Percentiles rank a stretch among this genome's conserved stretches.
These are phyloP conservation scores for Columba janthina DNA, from an alignment of 2,113 vertebrate genomes.

Conservation along the genomic window DNA sequence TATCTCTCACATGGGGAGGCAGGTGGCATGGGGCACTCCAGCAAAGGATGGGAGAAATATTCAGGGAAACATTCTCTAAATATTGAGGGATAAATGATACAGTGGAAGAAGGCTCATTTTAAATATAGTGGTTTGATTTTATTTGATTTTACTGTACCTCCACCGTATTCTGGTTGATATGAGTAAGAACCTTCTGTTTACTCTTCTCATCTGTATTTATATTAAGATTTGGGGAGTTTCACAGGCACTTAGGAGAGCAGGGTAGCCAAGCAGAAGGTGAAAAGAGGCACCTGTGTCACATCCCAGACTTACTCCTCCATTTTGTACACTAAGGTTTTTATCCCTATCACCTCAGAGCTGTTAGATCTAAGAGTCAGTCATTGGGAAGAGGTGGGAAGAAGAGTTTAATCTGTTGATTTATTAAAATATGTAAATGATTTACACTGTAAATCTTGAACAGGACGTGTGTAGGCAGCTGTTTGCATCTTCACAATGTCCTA, in stretches of 20 bases:
- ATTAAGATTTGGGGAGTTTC: background rate
- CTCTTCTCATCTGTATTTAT: background rate
- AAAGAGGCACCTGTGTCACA: background rate
- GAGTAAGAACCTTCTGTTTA: background rate
- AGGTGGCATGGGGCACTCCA: background rate
- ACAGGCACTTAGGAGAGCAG: background rate
- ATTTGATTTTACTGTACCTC: background rate
- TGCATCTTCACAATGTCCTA: background rate
- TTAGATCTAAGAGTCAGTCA: background rate
- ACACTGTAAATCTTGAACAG: background rate
- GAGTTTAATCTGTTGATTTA: background rate
- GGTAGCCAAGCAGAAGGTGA: background rate
- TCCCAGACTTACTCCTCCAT: background rate
- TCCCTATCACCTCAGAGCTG: background rate
- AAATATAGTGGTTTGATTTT: background rate
- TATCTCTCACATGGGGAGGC: background rate
- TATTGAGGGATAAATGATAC: background rate
- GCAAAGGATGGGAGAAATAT: background rate
- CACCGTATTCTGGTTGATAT: background rate
- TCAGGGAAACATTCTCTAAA: background rate
- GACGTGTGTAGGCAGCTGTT: conserved; percentile 45
- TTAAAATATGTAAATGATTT: conserved; percentile 23
- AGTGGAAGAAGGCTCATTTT: background rate
- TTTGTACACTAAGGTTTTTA: background rate
- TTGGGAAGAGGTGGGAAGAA: background rate